A percentile compares a stretch with the other conserved stretches of the same genome.
phyloP scores from a whole-genome alignment of 2,888 invertebrate genomes.

The Troides aeacus region DNA sequence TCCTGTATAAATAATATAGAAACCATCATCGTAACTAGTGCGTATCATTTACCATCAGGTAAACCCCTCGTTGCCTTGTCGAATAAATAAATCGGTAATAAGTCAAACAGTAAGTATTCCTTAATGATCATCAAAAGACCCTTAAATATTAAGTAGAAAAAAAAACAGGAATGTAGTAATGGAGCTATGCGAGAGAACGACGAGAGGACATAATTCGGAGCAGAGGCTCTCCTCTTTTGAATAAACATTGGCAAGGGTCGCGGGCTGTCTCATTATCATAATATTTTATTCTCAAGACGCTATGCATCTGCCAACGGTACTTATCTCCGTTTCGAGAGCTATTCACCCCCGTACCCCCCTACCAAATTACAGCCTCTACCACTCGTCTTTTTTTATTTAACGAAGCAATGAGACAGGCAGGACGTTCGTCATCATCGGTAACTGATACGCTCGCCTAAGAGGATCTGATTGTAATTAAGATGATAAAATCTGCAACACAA shows the following conservation, averaged over 20 bases:
- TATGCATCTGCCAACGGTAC: slow-evolving; percentile 27
- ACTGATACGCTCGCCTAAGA: too few species aligned
- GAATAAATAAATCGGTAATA: not conserved
- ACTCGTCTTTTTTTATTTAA: not conserved
- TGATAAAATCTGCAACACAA: too few species aligned
- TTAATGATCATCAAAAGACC: not conserved
- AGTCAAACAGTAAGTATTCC: not conserved
- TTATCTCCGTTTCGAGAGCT: slow-evolving; percentile 24
- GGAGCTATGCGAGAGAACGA: slow-evolving; percentile 1
- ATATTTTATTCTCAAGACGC: slow-evolving; percentile 30
- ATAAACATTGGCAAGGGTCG: slow-evolving; percentile 28
- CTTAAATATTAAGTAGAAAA: not conserved
- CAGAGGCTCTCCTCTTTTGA: slow-evolving; percentile 6
- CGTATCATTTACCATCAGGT: too few species aligned
- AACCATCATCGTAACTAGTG: too few species aligned
- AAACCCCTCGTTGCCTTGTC: not conserved
- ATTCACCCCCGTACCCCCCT: not conserved
- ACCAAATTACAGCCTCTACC: slow-evolving; percentile 19
- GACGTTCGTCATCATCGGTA: too few species aligned
- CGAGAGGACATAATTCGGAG: slow-evolving; percentile 14
- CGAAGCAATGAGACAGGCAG: not conserved
- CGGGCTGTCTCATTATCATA: slow-evolving; percentile 28
- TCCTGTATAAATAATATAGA: too few species aligned
- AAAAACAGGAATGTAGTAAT: not conserved
- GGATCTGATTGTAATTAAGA: too few species aligned